Evolutionary conservation across 64 coral and sea anemone genomes (phyloP), one percentile per base, ranked within the genome.

Genomic region (Cladopsammia gracilis): DNA sequence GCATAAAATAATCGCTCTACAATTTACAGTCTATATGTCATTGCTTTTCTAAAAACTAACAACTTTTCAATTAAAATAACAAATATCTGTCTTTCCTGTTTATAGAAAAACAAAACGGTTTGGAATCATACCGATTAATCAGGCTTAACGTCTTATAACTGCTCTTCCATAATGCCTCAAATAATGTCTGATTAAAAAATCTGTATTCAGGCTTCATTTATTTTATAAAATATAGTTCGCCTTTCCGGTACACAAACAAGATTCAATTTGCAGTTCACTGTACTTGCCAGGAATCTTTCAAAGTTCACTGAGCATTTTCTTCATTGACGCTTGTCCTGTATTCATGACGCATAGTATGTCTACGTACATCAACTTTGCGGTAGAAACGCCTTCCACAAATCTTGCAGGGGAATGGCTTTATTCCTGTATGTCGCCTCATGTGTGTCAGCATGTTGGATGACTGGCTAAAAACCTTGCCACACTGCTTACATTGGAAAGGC

Each of bases 361-460:
- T 44, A 7, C 96, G 58, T 76, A 98, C 96, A 77, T 98, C 96
- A 9, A 98, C 96, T 58, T 98, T 98, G 13, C 96, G 79, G 73
- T 98, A 98, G 48, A 98, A 98, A 10, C 96, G 46, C 23, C 96
- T 90, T 5, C 96, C 96, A 24, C 96, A 98, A 44, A 98, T 90
- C 49, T 98, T 91, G n/a, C 96, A 98, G 11, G 96, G 96, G 26
- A 98, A 98, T 3, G 96, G 96, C 22, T 98, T 98, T 13, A 98
- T 94, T 7, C 96, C 96, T 0, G 96, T 98, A 75, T 98, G 96
- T 49, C 96, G 22, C 73, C 96, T 77, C 96, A 98, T 98, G 59
- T 98, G 96, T 0, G 96, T 98, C 4, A 98, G 61, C 96, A 98
- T 98, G 47, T 98, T 98, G 0, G 96, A 98, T 0, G 96, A 98